phyloP scores from a whole-genome alignment of 2,113 vertebrate genomes.

The Lepisosteus osseus region DNA sequence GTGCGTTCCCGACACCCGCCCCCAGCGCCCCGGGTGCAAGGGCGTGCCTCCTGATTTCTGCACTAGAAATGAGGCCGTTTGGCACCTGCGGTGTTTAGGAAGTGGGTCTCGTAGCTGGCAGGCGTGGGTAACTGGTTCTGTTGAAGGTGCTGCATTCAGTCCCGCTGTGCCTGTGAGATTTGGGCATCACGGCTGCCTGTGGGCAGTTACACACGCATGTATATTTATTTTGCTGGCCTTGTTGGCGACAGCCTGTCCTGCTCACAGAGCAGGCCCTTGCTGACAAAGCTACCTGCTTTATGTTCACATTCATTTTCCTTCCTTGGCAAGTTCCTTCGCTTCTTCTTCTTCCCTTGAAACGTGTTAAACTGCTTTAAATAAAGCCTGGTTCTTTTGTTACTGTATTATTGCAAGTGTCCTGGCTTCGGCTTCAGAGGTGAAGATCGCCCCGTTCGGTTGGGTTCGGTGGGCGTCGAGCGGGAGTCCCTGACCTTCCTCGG shows the following conservation, averaged over 20 bases:
- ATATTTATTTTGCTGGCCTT: neutral
- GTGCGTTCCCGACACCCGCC: too few relatives aligned
- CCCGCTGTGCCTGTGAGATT: neutral
- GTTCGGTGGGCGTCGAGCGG: neutral
- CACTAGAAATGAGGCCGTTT: too few relatives aligned
- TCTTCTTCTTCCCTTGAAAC: neutral
- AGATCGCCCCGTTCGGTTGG: too few relatives aligned
- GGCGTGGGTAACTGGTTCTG: too few relatives aligned
- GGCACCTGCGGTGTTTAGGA: too few relatives aligned
- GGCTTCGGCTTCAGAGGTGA: too few relatives aligned
- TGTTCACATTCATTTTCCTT: neutral
- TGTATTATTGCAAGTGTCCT: neutral
- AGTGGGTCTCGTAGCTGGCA: too few relatives aligned
- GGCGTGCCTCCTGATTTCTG: too few relatives aligned
- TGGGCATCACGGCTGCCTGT: neutral
- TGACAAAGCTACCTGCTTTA: neutral
- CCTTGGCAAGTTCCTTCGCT: neutral
- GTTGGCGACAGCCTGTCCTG: neutral
- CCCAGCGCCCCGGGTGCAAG: too few relatives aligned
- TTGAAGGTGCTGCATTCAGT: neutral
- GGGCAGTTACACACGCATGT: neutral
- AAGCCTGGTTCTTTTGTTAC: neutral
- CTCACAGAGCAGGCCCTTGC: neutral
- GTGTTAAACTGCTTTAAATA: neutral
- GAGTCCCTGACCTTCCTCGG: neutral